Conservation (phyloP, 1,140 invertebrate genomes). For the Dreissena rostriformis region DNA sequence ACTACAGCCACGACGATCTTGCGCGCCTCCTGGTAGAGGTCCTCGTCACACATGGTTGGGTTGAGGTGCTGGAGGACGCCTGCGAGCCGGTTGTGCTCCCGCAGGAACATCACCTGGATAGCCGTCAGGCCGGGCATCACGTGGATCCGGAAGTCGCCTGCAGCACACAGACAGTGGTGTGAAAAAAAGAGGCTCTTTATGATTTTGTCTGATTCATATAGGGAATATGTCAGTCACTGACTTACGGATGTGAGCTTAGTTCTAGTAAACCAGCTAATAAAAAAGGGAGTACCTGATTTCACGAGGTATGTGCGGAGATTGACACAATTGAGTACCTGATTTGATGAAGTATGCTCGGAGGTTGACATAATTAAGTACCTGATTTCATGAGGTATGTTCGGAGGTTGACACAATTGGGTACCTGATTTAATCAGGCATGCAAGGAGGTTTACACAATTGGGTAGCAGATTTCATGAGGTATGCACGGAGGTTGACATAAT, state of each 20-base stretch:
- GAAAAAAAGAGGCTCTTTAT: too few species aligned
- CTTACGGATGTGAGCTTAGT: too few species aligned
- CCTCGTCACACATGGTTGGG: slow-evolving; percentile 97
- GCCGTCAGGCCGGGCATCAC: slow-evolving; percentile 85
- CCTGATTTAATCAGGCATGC: slow-evolving; percentile 48
- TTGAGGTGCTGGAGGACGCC: slow-evolving; percentile 88
- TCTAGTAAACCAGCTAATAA: too few species aligned
- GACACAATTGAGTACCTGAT: too few species aligned
- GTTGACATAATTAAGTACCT: too few species aligned
- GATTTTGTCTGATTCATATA: too few species aligned
- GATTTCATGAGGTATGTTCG: too few species aligned
- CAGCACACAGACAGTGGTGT: not conserved
- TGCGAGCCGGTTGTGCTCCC: slow-evolving; percentile 96
- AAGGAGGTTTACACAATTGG: not conserved
- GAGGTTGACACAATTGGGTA: not conserved
- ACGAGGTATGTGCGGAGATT: slow-evolving; percentile 19
- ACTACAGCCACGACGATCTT: slow-evolving; percentile 88
- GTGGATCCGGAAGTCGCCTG: slow-evolving; percentile 58
- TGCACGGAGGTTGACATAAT: too few species aligned
- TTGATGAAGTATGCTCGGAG: slow-evolving; percentile 38
- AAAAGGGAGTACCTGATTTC: too few species aligned
- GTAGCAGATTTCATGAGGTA: too few species aligned
- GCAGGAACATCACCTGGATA: slow-evolving; percentile 97
- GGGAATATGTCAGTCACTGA: too few species aligned
- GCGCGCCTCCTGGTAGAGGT: slow-evolving; percentile 92